Conservation (phyloP, 2,113 vertebrate species). For the Charadrius vociferus region DNA sequence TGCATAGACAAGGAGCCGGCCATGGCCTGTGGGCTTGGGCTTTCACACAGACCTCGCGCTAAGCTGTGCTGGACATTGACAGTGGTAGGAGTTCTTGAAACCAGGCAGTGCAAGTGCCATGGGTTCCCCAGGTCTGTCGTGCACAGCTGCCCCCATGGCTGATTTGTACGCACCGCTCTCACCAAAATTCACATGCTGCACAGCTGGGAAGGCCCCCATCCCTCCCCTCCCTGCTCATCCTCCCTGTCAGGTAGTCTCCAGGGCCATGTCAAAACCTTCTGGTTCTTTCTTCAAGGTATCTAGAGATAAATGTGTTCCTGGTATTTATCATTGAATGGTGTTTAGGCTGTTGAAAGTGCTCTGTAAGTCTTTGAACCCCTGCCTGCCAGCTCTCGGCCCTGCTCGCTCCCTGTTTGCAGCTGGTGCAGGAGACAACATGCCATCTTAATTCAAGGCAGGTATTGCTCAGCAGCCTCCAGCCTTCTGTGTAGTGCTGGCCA, state of each 20-base stretch:
- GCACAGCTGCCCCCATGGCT: neutral
- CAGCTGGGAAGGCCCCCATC: neutral
- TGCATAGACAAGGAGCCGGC: neutral
- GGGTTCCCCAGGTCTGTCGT: neutral
- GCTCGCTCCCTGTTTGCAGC: neutral
- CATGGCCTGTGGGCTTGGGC: neutral
- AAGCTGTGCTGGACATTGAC: neutral
- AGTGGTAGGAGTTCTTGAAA: neutral
- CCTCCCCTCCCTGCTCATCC: neutral
- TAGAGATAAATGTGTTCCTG: neutral
- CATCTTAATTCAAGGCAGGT: neutral
- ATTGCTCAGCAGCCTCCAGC: neutral
- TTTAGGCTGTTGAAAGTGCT: neutral
- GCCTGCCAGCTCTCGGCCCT: neutral
- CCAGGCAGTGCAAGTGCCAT: accelerated
- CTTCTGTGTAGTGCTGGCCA: neutral
- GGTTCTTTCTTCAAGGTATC: neutral
- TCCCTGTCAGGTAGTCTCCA: neutral
- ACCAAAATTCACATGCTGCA: neutral
- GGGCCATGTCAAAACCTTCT: neutral
- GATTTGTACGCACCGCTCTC: accelerated
- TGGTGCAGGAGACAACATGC: neutral
- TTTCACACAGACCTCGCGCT: neutral
- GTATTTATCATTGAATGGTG: neutral
- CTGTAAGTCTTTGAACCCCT: neutral